phyloP scores from a whole-genome alignment of 2,113 vertebrate genomes.

The Pygoscelis adeliae region DNA sequence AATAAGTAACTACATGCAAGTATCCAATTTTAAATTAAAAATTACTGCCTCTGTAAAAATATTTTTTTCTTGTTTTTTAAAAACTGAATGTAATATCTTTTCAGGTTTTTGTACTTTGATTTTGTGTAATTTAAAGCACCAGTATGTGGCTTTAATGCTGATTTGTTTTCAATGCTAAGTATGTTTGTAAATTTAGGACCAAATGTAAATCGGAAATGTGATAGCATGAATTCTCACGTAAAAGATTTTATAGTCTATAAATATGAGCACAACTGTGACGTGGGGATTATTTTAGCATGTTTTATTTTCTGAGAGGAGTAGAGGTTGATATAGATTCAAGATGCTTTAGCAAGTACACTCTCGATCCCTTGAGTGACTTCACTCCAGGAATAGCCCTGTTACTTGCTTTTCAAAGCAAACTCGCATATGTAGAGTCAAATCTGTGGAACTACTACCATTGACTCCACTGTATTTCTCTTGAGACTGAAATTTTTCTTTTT shows the following conservation, averaged over 20 bases:
- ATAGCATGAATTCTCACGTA: background rate
- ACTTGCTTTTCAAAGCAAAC: background rate
- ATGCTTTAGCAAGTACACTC: background rate
- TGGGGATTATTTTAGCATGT: background rate
- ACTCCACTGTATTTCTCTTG: background rate
- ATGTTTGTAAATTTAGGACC: slow-evolving; percentile 22
- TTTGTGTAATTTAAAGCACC: slow-evolving; percentile 15
- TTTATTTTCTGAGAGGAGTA: background rate
- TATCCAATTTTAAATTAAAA: slow-evolving; percentile 60
- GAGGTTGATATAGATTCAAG: background rate
- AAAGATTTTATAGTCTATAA: background rate
- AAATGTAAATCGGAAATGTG: slow-evolving; percentile 33
- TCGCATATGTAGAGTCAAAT: background rate
- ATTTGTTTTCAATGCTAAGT: slow-evolving; percentile 35
- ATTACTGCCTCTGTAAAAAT: slow-evolving; percentile 18
- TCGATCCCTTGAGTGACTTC: background rate
- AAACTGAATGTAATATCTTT: slow-evolving; percentile 36
- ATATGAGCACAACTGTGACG: background rate
- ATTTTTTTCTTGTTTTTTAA: slow-evolving; percentile 34
- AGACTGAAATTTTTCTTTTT: background rate
- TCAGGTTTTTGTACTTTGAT: slow-evolving; percentile 5
- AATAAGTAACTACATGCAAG: slow-evolving; percentile 37
- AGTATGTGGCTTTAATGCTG: slow-evolving; percentile 23
- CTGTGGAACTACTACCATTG: background rate
- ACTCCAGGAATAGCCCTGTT: background rate